Evolutionary conservation across 2,113 vertebrate genomes (phyloP).

Genomic region (Hippocampus zosterae): DNA sequence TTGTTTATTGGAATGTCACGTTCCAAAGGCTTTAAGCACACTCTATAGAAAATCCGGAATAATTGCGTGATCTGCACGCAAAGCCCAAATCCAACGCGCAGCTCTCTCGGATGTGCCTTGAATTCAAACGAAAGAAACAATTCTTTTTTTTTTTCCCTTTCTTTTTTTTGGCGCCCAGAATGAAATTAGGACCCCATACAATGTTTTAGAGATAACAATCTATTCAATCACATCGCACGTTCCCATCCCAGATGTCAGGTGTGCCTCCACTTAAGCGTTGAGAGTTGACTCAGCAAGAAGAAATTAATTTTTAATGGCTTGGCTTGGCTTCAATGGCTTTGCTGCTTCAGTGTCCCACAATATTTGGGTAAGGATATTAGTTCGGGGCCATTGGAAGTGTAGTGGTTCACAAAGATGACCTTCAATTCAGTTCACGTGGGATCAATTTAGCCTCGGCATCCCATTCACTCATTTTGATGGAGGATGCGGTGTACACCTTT

Average conservation of each 20-base stretch:
- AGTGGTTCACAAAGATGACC: slow-evolving; percentile 4
- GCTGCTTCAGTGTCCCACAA: slow-evolving; percentile 2
- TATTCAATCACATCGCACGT: too few species aligned
- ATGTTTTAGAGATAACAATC: too few species aligned
- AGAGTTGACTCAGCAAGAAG: not conserved
- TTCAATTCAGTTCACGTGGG: not conserved
- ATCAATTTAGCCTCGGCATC: not conserved
- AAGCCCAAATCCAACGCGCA: too few species aligned
- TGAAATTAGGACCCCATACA: too few species aligned
- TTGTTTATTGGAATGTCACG: not conserved
- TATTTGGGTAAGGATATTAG: not conserved
- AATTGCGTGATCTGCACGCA: not conserved
- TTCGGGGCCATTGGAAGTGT: slow-evolving; percentile 4
- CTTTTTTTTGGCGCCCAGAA: too few species aligned
- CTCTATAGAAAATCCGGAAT: not conserved
- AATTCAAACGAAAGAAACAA: too few species aligned
- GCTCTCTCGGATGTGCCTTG: too few species aligned
- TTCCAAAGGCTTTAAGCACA: not conserved
- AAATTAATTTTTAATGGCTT: not conserved
- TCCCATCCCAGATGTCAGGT: not conserved
- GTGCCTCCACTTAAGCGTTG: not conserved
- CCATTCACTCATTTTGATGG: not conserved
- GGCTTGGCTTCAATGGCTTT: not conserved
- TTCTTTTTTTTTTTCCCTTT: too few species aligned
- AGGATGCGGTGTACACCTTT: not conserved